A percentile compares a stretch with the other conserved stretches of the same genome.
phyloP scores from a whole-genome alignment of 2,113 vertebrate species.

The Elgaria multicarinata region DNA sequence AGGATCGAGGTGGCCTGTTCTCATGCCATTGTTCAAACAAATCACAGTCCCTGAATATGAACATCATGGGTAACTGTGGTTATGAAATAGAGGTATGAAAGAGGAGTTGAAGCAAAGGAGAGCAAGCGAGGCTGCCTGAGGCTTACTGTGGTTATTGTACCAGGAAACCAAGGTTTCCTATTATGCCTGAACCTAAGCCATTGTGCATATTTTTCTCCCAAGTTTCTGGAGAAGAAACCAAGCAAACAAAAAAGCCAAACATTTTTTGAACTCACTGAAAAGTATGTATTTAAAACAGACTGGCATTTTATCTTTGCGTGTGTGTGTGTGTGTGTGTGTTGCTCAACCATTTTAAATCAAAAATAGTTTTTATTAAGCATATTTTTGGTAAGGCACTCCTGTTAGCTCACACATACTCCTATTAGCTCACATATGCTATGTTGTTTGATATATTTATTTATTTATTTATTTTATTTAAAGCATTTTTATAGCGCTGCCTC shows the following conservation, averaged over 20 bases:
- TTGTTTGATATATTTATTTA: not conserved
- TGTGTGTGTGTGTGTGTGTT: not conserved
- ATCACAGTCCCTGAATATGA: not conserved
- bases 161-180: no score
- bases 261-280: constrained; percentile 47
- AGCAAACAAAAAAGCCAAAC: constrained; percentile 27
- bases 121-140: not conserved
- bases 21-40: not conserved
- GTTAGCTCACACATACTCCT: no score
- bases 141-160: not conserved
- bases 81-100: not conserved
- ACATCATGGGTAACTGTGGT: not conserved
- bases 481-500: no score
- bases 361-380: constrained; percentile 34
- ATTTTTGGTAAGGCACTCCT: not conserved
- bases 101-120: not conserved
- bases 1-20: not conserved
- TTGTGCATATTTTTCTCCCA: constrained; percentile 22
- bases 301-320: constrained; percentile 30
- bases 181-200: no score
- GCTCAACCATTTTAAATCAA: not conserved
- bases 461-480: no score
- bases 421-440: not conserved
- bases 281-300: no score
- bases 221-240: constrained; percentile 49